Evolutionary conservation across 2,888 invertebrate genomes (phyloP).

Genomic region (Girardia tigrina): DNA sequence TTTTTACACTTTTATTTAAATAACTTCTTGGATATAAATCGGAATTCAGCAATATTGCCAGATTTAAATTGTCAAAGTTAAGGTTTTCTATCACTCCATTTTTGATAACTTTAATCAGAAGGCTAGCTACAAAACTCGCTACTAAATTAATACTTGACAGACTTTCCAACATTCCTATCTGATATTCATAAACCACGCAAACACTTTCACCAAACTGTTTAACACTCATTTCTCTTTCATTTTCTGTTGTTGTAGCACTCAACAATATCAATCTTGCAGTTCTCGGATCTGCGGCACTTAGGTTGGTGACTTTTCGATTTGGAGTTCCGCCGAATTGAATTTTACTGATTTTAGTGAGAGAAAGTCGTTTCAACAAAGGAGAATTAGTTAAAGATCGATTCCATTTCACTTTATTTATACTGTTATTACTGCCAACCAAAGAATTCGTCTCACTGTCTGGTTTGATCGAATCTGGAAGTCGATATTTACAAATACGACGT

Average conservation of each 20-base stretch:
- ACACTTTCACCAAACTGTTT: constrained; percentile 32
- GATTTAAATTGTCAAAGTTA: constrained; percentile 30
- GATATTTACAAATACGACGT: constrained; percentile 9
- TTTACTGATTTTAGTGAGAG: constrained; percentile 14
- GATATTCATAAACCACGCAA: constrained; percentile 35
- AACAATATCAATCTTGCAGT: constrained; percentile 24
- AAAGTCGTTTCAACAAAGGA: constrained; percentile 27
- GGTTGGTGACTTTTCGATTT: constrained; percentile 11
- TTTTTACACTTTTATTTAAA: constrained; percentile 30
- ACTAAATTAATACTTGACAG: constrained; percentile 30
- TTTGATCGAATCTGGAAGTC: background rate
- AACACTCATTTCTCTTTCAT: constrained; percentile 17
- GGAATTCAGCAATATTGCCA: constrained; percentile 24
- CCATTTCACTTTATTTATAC: constrained; percentile 4
- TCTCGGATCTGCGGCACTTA: constrained; percentile 16
- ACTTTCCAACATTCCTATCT: constrained; percentile 35
- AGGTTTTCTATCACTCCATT: constrained; percentile 31
- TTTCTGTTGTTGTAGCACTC: constrained; percentile 26
- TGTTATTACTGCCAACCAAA: constrained; percentile 10
- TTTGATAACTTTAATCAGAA: constrained; percentile 26
- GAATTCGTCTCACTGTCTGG: constrained; percentile 5
- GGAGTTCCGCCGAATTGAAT: constrained; percentile 25
- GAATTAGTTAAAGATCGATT: constrained; percentile 17
- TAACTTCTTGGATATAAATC: constrained; percentile 6
- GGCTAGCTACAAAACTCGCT: constrained; percentile 34